These are phyloP conservation scores for Papilio helenus DNA, from an alignment of 1,140 invertebrate species.

Conservation along the genomic window DNA sequence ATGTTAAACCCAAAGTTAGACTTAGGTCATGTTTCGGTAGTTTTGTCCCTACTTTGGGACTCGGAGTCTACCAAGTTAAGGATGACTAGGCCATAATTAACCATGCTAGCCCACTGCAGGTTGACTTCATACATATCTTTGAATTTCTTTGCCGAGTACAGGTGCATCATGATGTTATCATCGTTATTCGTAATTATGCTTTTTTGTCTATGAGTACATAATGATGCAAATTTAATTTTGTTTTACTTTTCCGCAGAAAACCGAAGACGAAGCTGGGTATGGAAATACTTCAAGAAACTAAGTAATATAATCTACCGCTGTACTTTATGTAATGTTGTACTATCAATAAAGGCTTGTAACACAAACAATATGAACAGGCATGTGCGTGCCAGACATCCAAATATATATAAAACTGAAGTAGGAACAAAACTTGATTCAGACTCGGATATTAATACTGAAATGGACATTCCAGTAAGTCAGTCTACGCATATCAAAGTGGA, in stretches of 20 bases:
- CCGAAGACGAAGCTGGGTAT: slow-evolving; percentile 74
- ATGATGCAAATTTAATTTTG: background rate
- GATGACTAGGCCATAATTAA: no score
- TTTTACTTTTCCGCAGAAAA: background rate
- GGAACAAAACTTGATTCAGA: slow-evolving; percentile 47
- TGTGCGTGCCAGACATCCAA: slow-evolving; percentile 64
- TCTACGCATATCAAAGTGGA: slow-evolving; percentile 50
- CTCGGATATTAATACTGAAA: slow-evolving; percentile 40
- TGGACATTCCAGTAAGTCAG: slow-evolving; percentile 36
- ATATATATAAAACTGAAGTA: slow-evolving; percentile 53
- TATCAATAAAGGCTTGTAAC: slow-evolving; percentile 77
- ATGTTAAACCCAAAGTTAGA: no score
- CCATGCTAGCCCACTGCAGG: no score
- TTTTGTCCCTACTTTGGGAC: no score
- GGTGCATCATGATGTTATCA: no score
- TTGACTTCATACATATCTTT: no score
- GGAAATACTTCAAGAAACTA: slow-evolving; percentile 74
- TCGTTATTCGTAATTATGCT: no score
- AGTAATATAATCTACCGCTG: slow-evolving; percentile 72
- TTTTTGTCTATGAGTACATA: no score
- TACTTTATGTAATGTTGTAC: slow-evolving; percentile 65
- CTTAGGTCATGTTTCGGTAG: no score
- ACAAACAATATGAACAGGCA: slow-evolving; percentile 79
- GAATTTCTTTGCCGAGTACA: no score
- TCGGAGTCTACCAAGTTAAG: no score